phyloP scores from a whole-genome alignment of 2,797 vertebrate species.

The Ctenosaura bakeri region DNA sequence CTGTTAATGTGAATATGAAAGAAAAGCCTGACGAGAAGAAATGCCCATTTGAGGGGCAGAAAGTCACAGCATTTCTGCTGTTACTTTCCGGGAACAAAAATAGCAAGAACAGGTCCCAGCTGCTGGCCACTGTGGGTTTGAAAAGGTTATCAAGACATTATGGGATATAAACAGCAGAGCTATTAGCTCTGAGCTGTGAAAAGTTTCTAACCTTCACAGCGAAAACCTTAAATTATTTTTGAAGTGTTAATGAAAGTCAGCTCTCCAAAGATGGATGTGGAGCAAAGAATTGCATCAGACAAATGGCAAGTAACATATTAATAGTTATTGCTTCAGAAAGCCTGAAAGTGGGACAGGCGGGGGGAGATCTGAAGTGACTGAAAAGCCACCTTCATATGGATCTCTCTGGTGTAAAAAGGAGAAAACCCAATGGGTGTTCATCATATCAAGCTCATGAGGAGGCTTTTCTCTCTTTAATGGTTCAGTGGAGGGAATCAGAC shows the following conservation, averaged over 20 bases:
- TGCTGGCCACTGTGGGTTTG: conserved; percentile 75
- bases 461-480: conserved; percentile 55
- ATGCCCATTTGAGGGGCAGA: conserved; percentile 73
- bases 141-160: conserved; percentile 83
- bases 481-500: not conserved
- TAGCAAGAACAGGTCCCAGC: conserved; percentile 78
- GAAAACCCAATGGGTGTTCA: conserved; percentile 34
- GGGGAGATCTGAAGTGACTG: conserved; percentile 66
- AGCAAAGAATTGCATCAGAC: conserved; percentile 80
- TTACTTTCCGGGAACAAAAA: conserved; percentile 75
- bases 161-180: conserved; percentile 81
- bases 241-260: conserved; percentile 84
- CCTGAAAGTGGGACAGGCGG: conserved; percentile 39
- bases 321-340: conserved; percentile 79
- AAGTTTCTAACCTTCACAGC: conserved; percentile 83
- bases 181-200: conserved; percentile 82
- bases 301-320: conserved; percentile 81
- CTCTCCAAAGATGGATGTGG: conserved; percentile 80
- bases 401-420: conserved; percentile 34
- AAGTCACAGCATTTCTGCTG: conserved; percentile 72
- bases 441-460: conserved; percentile 6
- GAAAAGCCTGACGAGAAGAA: conserved; percentile 70
- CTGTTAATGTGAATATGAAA: conserved; percentile 68
- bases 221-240: conserved; percentile 83
- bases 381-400: conserved; percentile 49